phyloP scores from a whole-genome alignment of 2,113 vertebrate species.

The Gnathonemus echidnorhynchus region DNA sequence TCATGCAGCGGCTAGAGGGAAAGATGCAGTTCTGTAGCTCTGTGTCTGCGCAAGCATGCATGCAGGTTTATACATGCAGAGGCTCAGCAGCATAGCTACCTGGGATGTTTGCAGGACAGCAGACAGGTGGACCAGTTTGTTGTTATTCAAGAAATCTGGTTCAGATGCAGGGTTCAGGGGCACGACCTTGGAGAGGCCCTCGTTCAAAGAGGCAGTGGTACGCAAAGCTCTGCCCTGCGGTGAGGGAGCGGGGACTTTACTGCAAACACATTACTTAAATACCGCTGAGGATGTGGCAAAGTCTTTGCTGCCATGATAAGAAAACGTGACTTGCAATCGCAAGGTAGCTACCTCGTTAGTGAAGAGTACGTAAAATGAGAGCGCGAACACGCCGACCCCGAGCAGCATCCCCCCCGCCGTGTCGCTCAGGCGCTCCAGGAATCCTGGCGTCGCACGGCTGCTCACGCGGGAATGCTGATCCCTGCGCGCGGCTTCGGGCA shows the following conservation, averaged over 20 bases:
- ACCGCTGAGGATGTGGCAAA: not conserved
- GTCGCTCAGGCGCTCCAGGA: conserved; percentile 82
- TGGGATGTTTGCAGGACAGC: conserved; percentile 70
- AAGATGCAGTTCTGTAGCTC: not conserved
- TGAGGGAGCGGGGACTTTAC: not conserved
- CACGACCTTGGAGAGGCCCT: conserved; percentile 79
- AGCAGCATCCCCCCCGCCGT: conserved; percentile 77
- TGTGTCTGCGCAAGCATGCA: not conserved
- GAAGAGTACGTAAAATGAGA: conserved; percentile 87
- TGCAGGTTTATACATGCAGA: not conserved
- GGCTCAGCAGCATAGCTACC: conserved; percentile 48
- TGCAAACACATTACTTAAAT: not conserved
- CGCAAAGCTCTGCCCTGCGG: conserved; percentile 75
- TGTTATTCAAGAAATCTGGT: conserved; percentile 69
- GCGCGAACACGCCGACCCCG: conserved; percentile 70
- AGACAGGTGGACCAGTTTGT: conserved; percentile 74
- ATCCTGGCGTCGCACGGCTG: conserved; percentile 67
- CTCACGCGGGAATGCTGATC: conserved; percentile 64
- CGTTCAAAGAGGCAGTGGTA: conserved; percentile 70
- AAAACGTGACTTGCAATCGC: not conserved
- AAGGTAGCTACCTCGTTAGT: conserved; percentile 73
- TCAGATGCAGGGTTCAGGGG: conserved; percentile 57
- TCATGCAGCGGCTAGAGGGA: conserved; percentile 78
- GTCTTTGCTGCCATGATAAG: not conserved
- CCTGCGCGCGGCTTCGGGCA: conserved; percentile 28